Percentiles rank a stretch among this genome's conserved stretches.
These are phyloP conservation scores for Polypterus bichir DNA, from an alignment of 2,113 vertebrate species.

Conservation along the genomic window DNA sequence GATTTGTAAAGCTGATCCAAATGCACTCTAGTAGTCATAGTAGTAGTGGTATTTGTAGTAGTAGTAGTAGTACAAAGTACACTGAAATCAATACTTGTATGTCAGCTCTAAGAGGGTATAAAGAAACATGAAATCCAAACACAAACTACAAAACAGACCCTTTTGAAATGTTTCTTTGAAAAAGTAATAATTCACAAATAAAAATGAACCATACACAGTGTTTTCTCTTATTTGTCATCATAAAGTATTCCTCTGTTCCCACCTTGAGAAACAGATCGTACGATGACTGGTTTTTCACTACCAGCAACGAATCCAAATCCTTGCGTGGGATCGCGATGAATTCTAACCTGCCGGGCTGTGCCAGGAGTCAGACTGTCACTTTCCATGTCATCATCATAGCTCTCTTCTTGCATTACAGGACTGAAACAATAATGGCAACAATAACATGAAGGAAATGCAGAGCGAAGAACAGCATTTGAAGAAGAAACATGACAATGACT, in stretches of 20 bases:
- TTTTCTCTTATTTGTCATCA: no score
- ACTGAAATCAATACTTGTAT: no score
- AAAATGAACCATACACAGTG: no score
- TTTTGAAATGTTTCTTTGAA: no score
- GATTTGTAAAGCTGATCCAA: no score
- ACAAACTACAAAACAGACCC: no score
- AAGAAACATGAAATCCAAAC: no score
- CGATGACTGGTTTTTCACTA: constrained; percentile 83
- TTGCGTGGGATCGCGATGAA: constrained; percentile 71
- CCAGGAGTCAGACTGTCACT: constrained; percentile 80
- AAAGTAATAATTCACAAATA: no score
- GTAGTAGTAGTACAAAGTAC: no score
- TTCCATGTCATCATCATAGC: constrained; percentile 80
- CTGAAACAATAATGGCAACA: constrained; percentile 33
- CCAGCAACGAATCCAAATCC: constrained; percentile 92
- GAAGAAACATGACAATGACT: neutral
- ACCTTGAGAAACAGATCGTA: constrained; percentile 87
- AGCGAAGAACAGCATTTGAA: neutral
- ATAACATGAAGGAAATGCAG: neutral
- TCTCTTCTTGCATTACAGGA: constrained; percentile 84
- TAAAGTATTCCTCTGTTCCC: constrained; percentile 15
- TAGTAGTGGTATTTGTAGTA: no score
- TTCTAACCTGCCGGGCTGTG: constrained; percentile 76
- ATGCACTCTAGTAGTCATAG: no score
- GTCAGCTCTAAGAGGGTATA: no score